Evolutionary conservation across 2,113 vertebrate genomes (phyloP).

Genomic region (Clarias magur): DNA sequence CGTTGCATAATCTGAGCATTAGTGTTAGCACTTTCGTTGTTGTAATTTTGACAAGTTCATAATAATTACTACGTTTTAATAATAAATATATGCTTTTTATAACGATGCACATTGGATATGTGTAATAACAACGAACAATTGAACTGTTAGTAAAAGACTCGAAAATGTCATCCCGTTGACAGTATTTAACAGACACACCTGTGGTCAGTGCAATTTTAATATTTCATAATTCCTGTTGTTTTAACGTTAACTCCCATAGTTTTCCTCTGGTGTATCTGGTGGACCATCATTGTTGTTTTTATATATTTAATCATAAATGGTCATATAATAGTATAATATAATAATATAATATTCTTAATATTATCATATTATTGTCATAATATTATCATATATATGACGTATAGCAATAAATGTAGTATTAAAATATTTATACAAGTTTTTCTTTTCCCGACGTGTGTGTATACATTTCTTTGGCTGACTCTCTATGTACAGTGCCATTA

Average conservation of each 20-base stretch:
- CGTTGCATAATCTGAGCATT: conserved; percentile 4
- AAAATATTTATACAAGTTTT: too few species aligned
- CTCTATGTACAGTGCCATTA: too few species aligned
- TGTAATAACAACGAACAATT: neutral
- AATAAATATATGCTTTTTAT: neutral
- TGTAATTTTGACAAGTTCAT: neutral
- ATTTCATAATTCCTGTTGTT: neutral
- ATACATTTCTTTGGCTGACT: too few species aligned
- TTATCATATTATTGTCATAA: too few species aligned
- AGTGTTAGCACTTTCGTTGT: neutral
- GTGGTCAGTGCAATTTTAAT: neutral
- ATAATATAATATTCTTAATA: too few species aligned
- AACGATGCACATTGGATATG: neutral
- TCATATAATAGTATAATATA: neutral
- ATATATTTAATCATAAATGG: neutral
- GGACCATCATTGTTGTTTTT: too few species aligned
- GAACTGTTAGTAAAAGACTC: neutral
- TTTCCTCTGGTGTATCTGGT: too few species aligned
- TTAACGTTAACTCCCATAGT: too few species aligned
- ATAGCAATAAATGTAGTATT: too few species aligned
- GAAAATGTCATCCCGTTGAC: neutral
- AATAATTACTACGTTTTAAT: neutral
- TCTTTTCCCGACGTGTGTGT: too few species aligned
- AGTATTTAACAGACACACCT: neutral
- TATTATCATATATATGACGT: too few species aligned